Percentiles rank a stretch among this genome's conserved stretches.
Conservation (phyloP, 2,888 invertebrate species). For the Phyllotreta striolata region DNA sequence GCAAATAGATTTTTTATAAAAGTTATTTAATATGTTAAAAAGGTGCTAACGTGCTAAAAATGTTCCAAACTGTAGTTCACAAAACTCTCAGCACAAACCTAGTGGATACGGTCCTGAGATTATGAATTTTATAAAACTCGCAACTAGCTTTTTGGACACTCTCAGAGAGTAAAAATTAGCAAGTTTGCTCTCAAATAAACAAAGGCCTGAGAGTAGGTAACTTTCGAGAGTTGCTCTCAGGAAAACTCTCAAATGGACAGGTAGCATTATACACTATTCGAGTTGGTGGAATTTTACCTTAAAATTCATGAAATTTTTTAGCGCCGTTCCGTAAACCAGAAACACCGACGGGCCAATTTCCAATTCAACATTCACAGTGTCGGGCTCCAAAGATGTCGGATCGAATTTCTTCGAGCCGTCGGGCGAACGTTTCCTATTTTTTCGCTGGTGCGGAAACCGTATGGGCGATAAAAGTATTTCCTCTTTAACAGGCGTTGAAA, state of each 20-base stretch:
- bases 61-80: too few species aligned
- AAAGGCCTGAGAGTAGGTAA: too few species aligned
- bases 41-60: too few species aligned
- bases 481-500: conserved; percentile 94
- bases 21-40: too few species aligned
- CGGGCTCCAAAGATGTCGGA: conserved; percentile 83
- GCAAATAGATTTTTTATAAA: too few species aligned
- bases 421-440: conserved; percentile 56
- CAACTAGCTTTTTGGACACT: too few species aligned
- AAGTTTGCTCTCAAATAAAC: background rate
- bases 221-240: too few species aligned
- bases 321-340: conserved; percentile 89
- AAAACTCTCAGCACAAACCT: too few species aligned
- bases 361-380: conserved; percentile 89
- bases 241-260: too few species aligned
- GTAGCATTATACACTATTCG: background rate
- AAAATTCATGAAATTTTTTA: conserved; percentile 88
- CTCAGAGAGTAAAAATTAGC: too few species aligned
- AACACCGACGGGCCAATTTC: conserved; percentile 95
- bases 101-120: too few species aligned
- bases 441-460: conserved; percentile 77
- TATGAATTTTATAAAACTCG: too few species aligned
- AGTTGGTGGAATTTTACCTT: conserved; percentile 65
- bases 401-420: conserved; percentile 82
- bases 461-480: conserved; percentile 91